These are phyloP conservation scores for Nephrotoma guestfalica DNA, from an alignment of 2,888 invertebrate genomes.

Conservation along the genomic window DNA sequence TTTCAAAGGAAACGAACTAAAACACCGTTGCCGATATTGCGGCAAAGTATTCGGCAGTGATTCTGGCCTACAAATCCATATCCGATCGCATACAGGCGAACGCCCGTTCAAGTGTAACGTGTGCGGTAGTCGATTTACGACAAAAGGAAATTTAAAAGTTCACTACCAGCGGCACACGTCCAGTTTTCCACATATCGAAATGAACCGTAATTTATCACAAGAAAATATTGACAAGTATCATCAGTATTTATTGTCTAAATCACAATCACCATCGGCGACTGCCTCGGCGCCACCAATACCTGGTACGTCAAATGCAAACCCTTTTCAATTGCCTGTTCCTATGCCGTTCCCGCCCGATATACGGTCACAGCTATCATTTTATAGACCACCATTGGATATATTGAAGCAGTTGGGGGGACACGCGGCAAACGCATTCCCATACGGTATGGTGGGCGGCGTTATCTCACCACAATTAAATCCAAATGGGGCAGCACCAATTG, in stretches of 20 bases:
- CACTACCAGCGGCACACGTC: slow-evolving; percentile 95
- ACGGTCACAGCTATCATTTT: slow-evolving; percentile 22
- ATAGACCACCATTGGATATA: slow-evolving; percentile 30
- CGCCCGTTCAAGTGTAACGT: slow-evolving; percentile 98
- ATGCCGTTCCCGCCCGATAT: slow-evolving; percentile 21
- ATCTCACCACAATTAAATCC: neutral
- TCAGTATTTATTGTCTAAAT: slow-evolving; percentile 43
- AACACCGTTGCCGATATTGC: slow-evolving; percentile 88
- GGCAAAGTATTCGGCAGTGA: slow-evolving; percentile 94
- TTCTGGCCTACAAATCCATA: slow-evolving; percentile 94
- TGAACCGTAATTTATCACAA: slow-evolving; percentile 84
- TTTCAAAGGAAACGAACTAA: slow-evolving; percentile 57
- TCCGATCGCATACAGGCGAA: slow-evolving; percentile 94
- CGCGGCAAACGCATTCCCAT: neutral
- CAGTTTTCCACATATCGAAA: slow-evolving; percentile 81
- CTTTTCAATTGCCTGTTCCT: slow-evolving; percentile 20
- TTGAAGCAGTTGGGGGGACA: slow-evolving; percentile 24
- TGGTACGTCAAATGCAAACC: slow-evolving; percentile 10
- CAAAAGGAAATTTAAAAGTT: slow-evolving; percentile 98
- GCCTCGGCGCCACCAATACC: neutral
- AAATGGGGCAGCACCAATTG: neutral
- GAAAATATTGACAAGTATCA: slow-evolving; percentile 84
- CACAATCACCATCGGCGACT: neutral
- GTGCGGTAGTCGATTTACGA: slow-evolving; percentile 97
- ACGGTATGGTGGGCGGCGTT: neutral